A percentile compares a stretch with the other conserved stretches of the same genome.
These are phyloP conservation scores for Leptinotarsa tumamoca DNA, from an alignment of 2,888 invertebrate species.

Conservation along the genomic window DNA sequence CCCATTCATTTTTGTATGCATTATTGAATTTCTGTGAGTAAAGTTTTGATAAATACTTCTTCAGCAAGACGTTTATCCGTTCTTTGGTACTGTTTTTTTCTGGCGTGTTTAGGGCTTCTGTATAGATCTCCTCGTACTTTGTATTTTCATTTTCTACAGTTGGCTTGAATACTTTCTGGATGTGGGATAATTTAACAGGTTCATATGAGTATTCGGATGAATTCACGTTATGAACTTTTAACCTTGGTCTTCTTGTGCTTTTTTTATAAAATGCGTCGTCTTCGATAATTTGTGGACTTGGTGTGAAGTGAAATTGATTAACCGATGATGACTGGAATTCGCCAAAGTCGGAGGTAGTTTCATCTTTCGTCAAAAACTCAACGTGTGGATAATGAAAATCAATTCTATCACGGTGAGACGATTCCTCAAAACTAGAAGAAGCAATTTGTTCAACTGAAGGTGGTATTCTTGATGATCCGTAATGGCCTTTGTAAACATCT, in stretches of 20 bases:
- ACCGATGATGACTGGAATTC: conserved; percentile 24
- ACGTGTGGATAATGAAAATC: conserved; percentile 46
- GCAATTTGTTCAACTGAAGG: conserved; percentile 17
- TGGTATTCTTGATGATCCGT: neutral
- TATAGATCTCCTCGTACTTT: conserved; percentile 42
- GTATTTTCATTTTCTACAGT: conserved; percentile 23
- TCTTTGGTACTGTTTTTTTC: conserved; percentile 37
- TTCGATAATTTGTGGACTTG: conserved; percentile 35
- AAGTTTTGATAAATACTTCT: conserved; percentile 52
- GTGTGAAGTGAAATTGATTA: conserved; percentile 30
- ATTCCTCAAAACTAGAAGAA: conserved; percentile 9
- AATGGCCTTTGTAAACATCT: conserved; percentile 6
- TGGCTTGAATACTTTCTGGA: conserved; percentile 46
- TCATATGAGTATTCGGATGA: conserved; percentile 18
- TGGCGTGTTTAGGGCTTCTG: conserved; percentile 17
- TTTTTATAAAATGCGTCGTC: conserved; percentile 12
- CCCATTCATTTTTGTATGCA: neutral
- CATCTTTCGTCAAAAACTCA: conserved; percentile 40
- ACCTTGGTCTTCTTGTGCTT: conserved; percentile 38
- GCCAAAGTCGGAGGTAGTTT: conserved; percentile 50
- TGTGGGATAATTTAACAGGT: conserved; percentile 33
- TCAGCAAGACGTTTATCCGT: conserved; percentile 52
- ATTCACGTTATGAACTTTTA: conserved; percentile 29
- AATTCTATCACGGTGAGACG: conserved; percentile 33
- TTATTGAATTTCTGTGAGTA: conserved; percentile 50